Evolutionary conservation across 2,113 vertebrate species (phyloP).

Genomic region (Gyps fulvus): DNA sequence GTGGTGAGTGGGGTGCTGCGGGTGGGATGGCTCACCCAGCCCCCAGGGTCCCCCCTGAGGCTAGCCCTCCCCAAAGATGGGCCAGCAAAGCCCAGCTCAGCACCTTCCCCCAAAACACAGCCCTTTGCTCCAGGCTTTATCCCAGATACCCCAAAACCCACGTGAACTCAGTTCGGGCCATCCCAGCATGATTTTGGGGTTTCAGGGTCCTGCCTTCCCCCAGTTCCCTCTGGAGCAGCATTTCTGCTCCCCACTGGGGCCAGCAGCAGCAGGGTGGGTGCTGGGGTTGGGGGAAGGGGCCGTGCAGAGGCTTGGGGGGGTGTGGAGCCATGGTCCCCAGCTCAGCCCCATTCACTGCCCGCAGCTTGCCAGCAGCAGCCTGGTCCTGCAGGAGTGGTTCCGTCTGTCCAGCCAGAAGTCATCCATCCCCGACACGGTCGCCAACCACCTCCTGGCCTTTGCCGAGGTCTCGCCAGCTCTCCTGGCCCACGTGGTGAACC

Average conservation of each 20-base stretch:
- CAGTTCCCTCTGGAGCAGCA: background rate
- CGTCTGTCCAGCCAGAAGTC: conserved; percentile 89
- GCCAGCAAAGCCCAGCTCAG: background rate
- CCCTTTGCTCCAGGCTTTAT: background rate
- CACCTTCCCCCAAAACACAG: background rate
- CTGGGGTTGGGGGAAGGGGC: accelerated
- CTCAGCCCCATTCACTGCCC: background rate
- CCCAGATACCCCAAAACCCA: background rate
- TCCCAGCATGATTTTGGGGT: background rate
- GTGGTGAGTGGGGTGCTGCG: conserved; percentile 73
- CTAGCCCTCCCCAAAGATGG: background rate
- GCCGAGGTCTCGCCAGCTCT: conserved; percentile 77
- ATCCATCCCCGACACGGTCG: conserved; percentile 74
- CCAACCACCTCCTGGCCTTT: conserved; percentile 83
- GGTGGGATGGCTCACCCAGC: background rate
- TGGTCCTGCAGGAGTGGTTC: conserved; percentile 92
- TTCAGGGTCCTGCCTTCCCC: background rate
- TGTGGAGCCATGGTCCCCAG: accelerated
- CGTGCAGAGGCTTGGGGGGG: accelerated
- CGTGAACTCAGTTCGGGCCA: background rate
- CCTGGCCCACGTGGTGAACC: conserved; percentile 87
- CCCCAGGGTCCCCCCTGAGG: too few species aligned
- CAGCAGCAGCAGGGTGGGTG: background rate
- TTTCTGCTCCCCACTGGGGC: background rate
- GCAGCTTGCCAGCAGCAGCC: conserved; percentile 81